phyloP scores from a whole-genome alignment of 2,113 vertebrate species.

The Chiloscyllium plagiosum region DNA sequence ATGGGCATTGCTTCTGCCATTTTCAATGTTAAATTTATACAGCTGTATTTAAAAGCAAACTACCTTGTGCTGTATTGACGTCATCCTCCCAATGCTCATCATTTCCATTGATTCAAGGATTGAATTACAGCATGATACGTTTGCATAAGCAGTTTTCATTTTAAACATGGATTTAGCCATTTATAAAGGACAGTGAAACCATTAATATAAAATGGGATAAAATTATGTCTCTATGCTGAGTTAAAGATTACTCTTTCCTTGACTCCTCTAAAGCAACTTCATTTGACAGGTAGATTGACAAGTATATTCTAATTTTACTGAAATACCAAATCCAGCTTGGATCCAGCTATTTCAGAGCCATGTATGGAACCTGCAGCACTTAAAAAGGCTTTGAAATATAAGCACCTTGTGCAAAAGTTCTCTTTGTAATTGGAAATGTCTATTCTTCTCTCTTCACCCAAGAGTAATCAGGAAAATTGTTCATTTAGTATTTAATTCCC shows the following conservation, averaged over 20 bases:
- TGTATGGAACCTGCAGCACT: not conserved
- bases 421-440: not conserved
- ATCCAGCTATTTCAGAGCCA: not conserved
- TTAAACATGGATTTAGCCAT: not conserved
- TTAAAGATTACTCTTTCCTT: not conserved
- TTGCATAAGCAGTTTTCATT: not conserved
- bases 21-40: not conserved
- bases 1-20: not conserved
- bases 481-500: not conserved
- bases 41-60: not conserved
- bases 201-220: not conserved
- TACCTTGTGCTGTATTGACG: not conserved
- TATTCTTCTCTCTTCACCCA: not conserved
- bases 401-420: not conserved
- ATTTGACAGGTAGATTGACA: not conserved
- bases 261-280: not conserved
- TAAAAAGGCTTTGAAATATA: not conserved
- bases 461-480: not conserved
- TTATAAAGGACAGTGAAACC: not conserved
- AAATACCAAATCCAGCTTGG: not conserved
- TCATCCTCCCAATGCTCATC: not conserved
- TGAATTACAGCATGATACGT: not conserved
- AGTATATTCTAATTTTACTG: not conserved
- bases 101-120: not conserved
- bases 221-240: not conserved